Evolutionary conservation across 2,797 vertebrate species (phyloP).

Genomic region (Emys orbicularis): DNA sequence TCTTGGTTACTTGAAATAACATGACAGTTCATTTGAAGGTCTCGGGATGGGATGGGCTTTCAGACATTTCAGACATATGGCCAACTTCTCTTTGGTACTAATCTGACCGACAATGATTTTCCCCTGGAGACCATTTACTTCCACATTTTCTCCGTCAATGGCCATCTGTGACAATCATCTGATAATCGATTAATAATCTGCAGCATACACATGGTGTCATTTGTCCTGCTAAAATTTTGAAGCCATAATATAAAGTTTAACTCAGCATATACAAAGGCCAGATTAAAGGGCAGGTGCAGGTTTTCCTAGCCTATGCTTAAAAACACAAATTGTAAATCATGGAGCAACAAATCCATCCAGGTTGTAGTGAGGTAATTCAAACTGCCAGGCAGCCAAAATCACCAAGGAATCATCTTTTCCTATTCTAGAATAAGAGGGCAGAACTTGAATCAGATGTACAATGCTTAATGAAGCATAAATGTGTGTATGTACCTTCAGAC

Average conservation of each 20-base stretch:
- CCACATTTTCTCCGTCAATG: constrained; percentile 50
- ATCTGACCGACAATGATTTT: constrained; percentile 33
- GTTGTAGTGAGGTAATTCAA: background rate
- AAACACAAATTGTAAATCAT: background rate
- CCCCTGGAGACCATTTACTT: constrained; percentile 45
- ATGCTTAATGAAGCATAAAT: background rate
- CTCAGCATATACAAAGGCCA: background rate
- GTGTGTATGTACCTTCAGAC: background rate
- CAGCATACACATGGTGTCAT: background rate
- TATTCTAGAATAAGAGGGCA: background rate
- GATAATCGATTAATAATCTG: constrained; percentile 12
- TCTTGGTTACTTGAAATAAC: background rate
- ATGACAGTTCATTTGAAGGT: background rate
- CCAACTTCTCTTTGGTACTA: constrained; percentile 43
- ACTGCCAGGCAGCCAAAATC: background rate
- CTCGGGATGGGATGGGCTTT: background rate
- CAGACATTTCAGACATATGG: constrained; percentile 4
- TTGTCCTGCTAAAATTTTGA: constrained; percentile 38
- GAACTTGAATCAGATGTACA: background rate
- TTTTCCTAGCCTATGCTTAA: background rate
- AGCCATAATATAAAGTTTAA: background rate
- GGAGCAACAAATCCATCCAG: background rate
- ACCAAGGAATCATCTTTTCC: background rate
- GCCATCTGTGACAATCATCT: constrained; percentile 38
- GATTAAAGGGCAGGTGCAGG: background rate